Conservation (phyloP, 2,888 invertebrate species). For the Drosophila paranaensis region DNA sequence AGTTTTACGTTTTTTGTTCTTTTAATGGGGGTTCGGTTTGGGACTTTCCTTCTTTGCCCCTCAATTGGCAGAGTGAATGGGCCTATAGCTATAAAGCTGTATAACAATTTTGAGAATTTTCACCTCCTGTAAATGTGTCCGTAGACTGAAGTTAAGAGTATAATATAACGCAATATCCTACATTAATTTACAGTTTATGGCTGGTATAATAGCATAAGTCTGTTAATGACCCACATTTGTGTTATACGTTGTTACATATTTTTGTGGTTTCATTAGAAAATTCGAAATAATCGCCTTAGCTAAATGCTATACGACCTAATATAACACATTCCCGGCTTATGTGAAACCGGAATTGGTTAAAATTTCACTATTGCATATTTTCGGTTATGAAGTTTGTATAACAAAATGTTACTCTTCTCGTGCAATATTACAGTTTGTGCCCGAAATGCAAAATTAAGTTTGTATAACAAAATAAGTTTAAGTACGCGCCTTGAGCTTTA, state of each 20-base stretch:
- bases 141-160: neutral
- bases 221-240: neutral
- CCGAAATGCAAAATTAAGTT: neutral
- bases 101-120: neutral
- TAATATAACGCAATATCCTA: neutral
- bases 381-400: neutral
- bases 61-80: neutral
- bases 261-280: neutral
- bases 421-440: neutral
- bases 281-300: neutral
- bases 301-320: neutral
- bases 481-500: neutral
- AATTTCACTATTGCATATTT: neutral
- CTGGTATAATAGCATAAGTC: no score
- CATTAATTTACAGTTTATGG: neutral
- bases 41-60: conserved; percentile 3
- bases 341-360: neutral
- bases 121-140: neutral
- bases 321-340: neutral
- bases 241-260: neutral
- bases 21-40: neutral
- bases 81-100: neutral
- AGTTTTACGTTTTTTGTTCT: neutral
- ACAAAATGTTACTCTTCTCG: neutral
- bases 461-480: neutral